Evolutionary conservation across 2,113 vertebrate genomes (phyloP).

Genomic region (Dolichotis patagonum): DNA sequence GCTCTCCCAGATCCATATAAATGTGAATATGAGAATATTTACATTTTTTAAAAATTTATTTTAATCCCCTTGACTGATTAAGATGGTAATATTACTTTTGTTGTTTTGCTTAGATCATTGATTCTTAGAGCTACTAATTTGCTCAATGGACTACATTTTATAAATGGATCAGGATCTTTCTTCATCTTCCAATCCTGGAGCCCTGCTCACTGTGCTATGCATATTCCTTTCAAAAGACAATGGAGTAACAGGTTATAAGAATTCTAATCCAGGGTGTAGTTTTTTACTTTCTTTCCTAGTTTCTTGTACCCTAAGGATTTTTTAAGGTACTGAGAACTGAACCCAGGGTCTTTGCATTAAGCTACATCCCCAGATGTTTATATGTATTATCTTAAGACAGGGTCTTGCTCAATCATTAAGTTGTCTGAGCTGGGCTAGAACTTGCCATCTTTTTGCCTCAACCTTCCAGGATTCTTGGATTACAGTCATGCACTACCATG

Average conservation of each 20-base stretch:
- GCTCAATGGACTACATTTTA: not conserved
- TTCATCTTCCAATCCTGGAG: not conserved
- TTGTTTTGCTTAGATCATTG: slow-evolving; percentile 10
- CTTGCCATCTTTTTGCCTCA: not conserved
- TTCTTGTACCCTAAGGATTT: not conserved
- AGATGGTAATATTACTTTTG: slow-evolving; percentile 33
- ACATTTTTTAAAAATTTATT: slow-evolving; percentile 4
- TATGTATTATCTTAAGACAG: not conserved
- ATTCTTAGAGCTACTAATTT: slow-evolving; percentile 26
- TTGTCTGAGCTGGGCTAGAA: not conserved
- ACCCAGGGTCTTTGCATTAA: not conserved
- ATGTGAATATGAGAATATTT: slow-evolving; percentile 4
- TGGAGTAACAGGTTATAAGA: not conserved
- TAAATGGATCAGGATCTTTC: not conserved
- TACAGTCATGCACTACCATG: not conserved
- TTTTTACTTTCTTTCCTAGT: not conserved
- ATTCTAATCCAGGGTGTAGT: not conserved
- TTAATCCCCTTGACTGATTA: slow-evolving; percentile 2
- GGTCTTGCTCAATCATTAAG: not conserved
- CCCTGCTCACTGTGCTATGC: not conserved
- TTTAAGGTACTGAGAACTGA: not conserved
- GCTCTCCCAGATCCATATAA: not conserved
- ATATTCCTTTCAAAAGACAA: not conserved
- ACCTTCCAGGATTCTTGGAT: not conserved
- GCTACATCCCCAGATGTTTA: not conserved